Percentiles rank a stretch among this genome's conserved stretches.
Evolutionary conservation across 2,888 invertebrate genomes (phyloP).

Genomic region (Clivina fossor): DNA sequence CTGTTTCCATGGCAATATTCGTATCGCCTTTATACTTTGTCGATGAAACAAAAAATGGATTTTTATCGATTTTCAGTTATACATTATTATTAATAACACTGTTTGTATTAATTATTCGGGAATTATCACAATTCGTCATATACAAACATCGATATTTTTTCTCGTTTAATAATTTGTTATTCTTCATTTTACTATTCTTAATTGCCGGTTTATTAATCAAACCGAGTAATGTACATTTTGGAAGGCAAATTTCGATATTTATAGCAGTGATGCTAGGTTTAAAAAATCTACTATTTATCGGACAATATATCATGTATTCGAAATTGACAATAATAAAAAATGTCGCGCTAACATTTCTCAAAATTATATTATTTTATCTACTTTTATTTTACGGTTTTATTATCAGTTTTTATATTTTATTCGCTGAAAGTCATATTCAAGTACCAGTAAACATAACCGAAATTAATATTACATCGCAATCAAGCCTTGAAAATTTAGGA

Average conservation of each 20-base stretch:
- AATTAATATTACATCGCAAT: conserved; percentile 47
- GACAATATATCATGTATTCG: conserved; percentile 77
- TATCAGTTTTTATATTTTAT: conserved; percentile 77
- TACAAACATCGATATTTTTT: conserved; percentile 67
- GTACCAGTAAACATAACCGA: conserved; percentile 57
- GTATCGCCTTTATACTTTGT: conserved; percentile 66
- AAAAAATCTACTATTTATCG: conserved; percentile 75
- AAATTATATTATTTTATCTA: conserved; percentile 77
- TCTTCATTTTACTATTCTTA: conserved; percentile 66
- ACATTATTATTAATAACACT: conserved; percentile 61
- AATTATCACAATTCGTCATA: conserved; percentile 70
- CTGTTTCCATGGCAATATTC: too few relatives aligned
- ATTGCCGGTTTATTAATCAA: conserved; percentile 63
- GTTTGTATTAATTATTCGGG: conserved; percentile 64
- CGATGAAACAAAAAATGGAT: conserved; percentile 49
- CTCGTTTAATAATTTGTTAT: conserved; percentile 75
- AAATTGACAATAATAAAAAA: conserved; percentile 83
- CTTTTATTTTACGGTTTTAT: conserved; percentile 81
- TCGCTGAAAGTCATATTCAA: too few relatives aligned
- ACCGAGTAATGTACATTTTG: conserved; percentile 57
- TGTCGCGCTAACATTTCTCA: conserved; percentile 77
- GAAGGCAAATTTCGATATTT: conserved; percentile 69
- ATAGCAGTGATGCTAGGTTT: conserved; percentile 75
- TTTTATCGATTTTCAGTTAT: conserved; percentile 43
- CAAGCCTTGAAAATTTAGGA: too few relatives aligned